phyloP scores from a whole-genome alignment of 2,888 invertebrate genomes.

The Malthinus seriepunctatus region DNA sequence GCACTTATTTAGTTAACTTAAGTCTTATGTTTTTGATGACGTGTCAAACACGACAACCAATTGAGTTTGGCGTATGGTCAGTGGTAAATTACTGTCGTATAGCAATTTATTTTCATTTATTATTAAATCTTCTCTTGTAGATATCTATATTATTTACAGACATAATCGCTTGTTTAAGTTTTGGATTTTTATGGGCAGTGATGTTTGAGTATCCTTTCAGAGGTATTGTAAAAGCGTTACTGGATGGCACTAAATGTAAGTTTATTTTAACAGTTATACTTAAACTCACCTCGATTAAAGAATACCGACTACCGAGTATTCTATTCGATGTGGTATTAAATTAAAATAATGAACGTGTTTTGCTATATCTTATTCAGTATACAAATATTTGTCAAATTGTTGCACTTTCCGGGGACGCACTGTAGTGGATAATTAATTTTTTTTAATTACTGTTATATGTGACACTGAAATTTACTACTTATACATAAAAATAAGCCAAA shows the following conservation, averaged over 20 bases:
- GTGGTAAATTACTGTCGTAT: not conserved
- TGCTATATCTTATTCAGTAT: too few relatives aligned
- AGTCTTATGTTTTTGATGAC: constrained; percentile 7
- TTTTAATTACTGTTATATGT: too few relatives aligned
- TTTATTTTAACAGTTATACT: not conserved
- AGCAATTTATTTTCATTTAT: not conserved
- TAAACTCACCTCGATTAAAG: too few relatives aligned
- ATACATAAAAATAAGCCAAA: too few relatives aligned
- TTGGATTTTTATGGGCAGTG: constrained; percentile 13
- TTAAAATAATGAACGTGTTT: too few relatives aligned
- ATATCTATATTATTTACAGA: not conserved
- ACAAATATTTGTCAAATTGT: too few relatives aligned
- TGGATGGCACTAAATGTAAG: constrained; percentile 1
- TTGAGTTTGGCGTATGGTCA: constrained; percentile 2
- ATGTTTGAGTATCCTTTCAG: constrained; percentile 11
- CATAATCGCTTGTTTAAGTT: not conserved
- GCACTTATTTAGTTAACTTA: constrained; percentile 4
- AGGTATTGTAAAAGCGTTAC: not conserved
- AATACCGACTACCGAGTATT: too few relatives aligned
- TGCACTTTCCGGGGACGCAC: too few relatives aligned
- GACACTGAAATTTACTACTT: too few relatives aligned
- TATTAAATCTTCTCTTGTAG: not conserved
- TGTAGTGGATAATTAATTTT: too few relatives aligned
- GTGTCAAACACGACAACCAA: constrained; percentile 7
- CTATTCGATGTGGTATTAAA: too few relatives aligned